Evolutionary conservation across 1,140 invertebrate species (phyloP), one percentile per base, ranked within the genome.

Genomic region (Heterodera carotae): DNA sequence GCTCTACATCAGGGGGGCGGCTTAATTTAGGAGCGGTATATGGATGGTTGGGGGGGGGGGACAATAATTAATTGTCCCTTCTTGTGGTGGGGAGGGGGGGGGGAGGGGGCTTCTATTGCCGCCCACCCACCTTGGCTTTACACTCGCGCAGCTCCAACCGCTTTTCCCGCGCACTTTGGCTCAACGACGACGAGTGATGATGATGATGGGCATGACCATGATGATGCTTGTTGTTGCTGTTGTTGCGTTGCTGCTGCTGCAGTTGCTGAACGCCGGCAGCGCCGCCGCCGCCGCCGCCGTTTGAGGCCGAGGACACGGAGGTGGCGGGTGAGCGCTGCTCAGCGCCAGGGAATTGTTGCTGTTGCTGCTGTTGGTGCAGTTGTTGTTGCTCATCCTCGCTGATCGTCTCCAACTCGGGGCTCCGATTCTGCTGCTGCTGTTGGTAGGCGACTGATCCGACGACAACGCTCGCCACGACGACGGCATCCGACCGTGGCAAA

Each of bases 51-150:
- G n/a, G n/a, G n/a, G n/a, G n/a, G n/a, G n/a, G n/a, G n/a, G n/a
- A n/a, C n/a, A n/a, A n/a, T n/a, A n/a, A n/a, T n/a, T n/a, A n/a
- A n/a, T n/a, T n/a, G n/a, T n/a, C n/a, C n/a, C n/a, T n/a, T n/a
- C n/a, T n/a, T n/a, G n/a, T n/a, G n/a, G n/a, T n/a, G n/a, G n/a
- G n/a, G n/a, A n/a, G 6, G 39, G 6, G 6, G 39, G 0, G 39
- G 6, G 7, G 7, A 10, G 8, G n/a, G 2, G 8, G 6, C 22
- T 62, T 62, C 60, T 6, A 62, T 18, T 0, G 60, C 12, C 6
- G 8, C 15, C 76, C 62, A 43, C 75, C 77, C 25, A 78, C 62
- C 60, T 78, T 78, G 27, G 75, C 76, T 56, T 78, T 78, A 43
- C 64, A 78, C 36, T 78, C 77, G 53, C 77, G 62, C 25, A 78